Conservation (phyloP, 64 coral and sea anemone genomes). For the Catalaphyllia jardinei region DNA sequence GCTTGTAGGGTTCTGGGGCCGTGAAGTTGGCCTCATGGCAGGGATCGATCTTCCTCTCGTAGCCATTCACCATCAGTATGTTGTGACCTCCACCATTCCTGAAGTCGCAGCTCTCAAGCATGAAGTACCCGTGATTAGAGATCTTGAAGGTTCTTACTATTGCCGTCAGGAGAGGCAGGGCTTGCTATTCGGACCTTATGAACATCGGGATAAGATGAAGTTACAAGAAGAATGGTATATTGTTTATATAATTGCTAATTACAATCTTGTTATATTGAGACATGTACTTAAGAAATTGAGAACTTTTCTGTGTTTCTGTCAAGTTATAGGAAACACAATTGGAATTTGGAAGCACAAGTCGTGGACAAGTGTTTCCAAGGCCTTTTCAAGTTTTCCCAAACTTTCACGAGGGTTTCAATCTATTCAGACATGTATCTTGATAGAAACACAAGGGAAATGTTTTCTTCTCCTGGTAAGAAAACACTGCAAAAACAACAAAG, state of each 20-base stretch:
- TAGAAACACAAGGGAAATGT: too few relatives aligned
- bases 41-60: slow-evolving; percentile 73
- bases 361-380: too few relatives aligned
- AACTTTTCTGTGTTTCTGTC: too few relatives aligned
- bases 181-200: slow-evolving; percentile 88
- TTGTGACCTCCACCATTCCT: slow-evolving; percentile 87
- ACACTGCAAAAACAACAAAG: too few relatives aligned
- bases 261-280: too few relatives aligned
- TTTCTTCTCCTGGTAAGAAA: too few relatives aligned
- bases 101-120: slow-evolving; percentile 84
- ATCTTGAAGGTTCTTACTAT: slow-evolving; percentile 92
- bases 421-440: too few relatives aligned
- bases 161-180: slow-evolving; percentile 77
- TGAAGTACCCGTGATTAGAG: slow-evolving; percentile 88
- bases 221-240: slow-evolving; percentile 89
- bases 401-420: too few relatives aligned
- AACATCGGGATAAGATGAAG: slow-evolving; percentile 82
- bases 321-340: too few relatives aligned
- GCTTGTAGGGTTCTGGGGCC: slow-evolving; percentile 85
- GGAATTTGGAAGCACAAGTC: too few relatives aligned
- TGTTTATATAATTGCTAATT: not conserved
- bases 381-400: too few relatives aligned
- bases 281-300: too few relatives aligned
- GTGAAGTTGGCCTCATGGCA: slow-evolving; percentile 88
- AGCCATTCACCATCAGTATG: slow-evolving; percentile 94